Percentiles rank a stretch among this genome's conserved stretches.
phyloP scores from a whole-genome alignment of 1,140 invertebrate genomes.

The Ceratina australensis region DNA sequence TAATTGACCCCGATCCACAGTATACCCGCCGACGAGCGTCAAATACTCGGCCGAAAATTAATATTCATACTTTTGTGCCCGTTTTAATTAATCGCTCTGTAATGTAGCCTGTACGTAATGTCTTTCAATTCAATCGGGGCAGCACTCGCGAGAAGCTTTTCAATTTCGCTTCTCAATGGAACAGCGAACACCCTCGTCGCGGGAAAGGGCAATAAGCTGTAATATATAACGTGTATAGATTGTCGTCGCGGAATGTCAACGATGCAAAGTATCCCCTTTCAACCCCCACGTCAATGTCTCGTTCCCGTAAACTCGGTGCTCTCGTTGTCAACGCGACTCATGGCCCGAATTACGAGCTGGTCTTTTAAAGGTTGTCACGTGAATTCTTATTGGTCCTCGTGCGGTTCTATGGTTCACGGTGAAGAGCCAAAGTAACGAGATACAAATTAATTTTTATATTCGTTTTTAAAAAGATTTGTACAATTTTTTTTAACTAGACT shows the following conservation, averaged over 20 bases:
- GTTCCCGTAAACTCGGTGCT: constrained; percentile 23
- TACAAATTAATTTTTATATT: no score
- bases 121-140: constrained; percentile 33
- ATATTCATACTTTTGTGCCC: constrained; percentile 14
- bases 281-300: constrained; percentile 21
- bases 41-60: background rate
- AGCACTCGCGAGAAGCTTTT: constrained; percentile 17
- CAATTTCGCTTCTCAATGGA: constrained; percentile 42
- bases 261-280: constrained; percentile 48
- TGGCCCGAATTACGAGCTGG: constrained; percentile 16
- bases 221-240: constrained; percentile 55
- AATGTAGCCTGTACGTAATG: constrained; percentile 4
- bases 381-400: constrained; percentile 58
- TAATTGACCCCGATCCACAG: background rate
- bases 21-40: background rate
- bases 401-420: background rate
- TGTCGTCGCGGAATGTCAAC: constrained; percentile 63
- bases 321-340: constrained; percentile 30
- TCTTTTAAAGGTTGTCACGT: constrained; percentile 62
- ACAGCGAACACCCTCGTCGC: constrained; percentile 21
- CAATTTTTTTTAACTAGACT: no score
- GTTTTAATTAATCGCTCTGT: constrained; percentile 33
- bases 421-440: background rate
- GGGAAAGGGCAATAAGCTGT: constrained; percentile 62
- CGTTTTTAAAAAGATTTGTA: no score